Conservation (phyloP, 1,140 invertebrate genomes). For the Nixonia krombeini region DNA sequence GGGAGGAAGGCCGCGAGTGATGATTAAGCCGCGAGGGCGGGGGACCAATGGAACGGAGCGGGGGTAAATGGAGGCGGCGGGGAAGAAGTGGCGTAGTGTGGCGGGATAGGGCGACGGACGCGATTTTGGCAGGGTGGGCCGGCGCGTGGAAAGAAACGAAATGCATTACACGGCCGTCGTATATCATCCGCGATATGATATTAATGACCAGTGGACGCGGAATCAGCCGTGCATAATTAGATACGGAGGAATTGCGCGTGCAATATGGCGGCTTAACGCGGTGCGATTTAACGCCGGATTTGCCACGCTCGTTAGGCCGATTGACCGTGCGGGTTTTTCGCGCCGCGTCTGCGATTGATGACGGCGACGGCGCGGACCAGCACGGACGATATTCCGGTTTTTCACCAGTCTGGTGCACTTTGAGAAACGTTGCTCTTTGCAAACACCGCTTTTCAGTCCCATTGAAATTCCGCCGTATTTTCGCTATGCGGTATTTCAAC, state of each 20-base stretch:
- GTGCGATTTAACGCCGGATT: slow-evolving; percentile 34
- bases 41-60: no score
- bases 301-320: slow-evolving; percentile 35
- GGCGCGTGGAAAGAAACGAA: background rate
- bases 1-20: no score
- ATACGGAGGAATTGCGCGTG: slow-evolving; percentile 29
- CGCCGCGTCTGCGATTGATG: slow-evolving; percentile 30
- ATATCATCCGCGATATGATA: slow-evolving; percentile 27
- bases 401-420: background rate
- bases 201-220: slow-evolving; percentile 28
- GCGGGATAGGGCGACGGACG: no score
- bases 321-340: slow-evolving; percentile 45
- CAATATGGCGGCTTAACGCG: slow-evolving; percentile 41
- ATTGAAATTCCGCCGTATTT: no score
- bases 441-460: no score
- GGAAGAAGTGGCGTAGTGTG: no score
- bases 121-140: no score
- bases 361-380: slow-evolving; percentile 22
- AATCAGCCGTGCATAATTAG: slow-evolving; percentile 39
- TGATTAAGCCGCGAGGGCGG: no score
- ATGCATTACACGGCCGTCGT: background rate
- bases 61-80: no score
- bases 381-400: slow-evolving; percentile 24
- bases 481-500: no score
- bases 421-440: no score